Percentiles rank a stretch among this genome's conserved stretches.
Evolutionary conservation across 2,888 invertebrate species (phyloP).

Genomic region (Sisyra nigra): DNA sequence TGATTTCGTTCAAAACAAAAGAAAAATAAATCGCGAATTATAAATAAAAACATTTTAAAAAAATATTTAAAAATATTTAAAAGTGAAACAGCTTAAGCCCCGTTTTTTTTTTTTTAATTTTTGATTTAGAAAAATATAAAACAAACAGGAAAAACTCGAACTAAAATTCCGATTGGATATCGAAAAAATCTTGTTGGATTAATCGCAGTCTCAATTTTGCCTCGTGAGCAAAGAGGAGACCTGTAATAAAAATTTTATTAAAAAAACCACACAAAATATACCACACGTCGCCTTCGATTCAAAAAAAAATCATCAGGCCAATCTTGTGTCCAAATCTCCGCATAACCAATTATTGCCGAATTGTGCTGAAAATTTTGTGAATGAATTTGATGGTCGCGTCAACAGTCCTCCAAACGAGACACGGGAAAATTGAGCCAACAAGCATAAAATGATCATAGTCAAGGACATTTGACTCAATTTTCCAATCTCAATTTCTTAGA

Average conservation of each 20-base stretch:
- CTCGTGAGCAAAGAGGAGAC: constrained; percentile 79
- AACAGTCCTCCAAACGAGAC: neutral
- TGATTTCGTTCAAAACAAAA: neutral
- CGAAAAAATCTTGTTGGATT: neutral
- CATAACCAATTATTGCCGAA: constrained; percentile 10
- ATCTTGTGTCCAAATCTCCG: constrained; percentile 8
- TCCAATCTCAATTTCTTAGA: neutral
- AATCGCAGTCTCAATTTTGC: constrained; percentile 46
- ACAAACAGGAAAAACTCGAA: neutral
- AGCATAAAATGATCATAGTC: too few species aligned
- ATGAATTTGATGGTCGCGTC: too few species aligned
- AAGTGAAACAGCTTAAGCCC: constrained; percentile 2
- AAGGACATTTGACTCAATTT: neutral
- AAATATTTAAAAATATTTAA: neutral
- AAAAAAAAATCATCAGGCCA: constrained; percentile 2
- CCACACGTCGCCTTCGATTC: constrained; percentile 9
- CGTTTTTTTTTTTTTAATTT: neutral
- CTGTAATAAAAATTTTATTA: constrained; percentile 40
- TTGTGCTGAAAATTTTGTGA: constrained; percentile 2
- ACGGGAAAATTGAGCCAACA: too few species aligned
- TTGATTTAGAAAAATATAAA: too few species aligned
- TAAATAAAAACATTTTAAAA: neutral
- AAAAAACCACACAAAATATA: constrained; percentile 10
- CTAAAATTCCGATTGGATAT: neutral
- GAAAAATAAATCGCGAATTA: neutral